Evolutionary conservation across 2,797 vertebrate genomes (phyloP).

Genomic region (Rhyacichthys aspro): DNA sequence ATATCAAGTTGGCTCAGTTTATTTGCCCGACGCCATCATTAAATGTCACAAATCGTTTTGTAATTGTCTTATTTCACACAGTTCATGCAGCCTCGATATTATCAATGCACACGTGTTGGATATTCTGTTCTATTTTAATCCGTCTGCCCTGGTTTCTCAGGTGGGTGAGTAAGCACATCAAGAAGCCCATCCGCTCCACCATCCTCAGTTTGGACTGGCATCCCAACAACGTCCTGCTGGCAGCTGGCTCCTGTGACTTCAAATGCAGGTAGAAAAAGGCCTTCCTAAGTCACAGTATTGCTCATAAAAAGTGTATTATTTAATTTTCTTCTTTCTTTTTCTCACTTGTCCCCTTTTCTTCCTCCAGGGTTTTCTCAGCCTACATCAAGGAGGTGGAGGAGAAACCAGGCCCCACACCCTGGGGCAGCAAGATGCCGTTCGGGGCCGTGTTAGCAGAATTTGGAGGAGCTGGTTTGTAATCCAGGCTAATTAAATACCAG

Average conservation of each 20-base stretch:
- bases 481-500: not conserved
- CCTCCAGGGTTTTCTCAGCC: constrained; percentile 94
- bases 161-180: constrained; percentile 99
- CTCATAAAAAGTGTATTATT: not conserved
- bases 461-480: constrained; percentile 83
- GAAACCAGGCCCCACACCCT: constrained; percentile 96
- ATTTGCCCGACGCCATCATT: too few relatives aligned
- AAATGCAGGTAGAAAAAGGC: constrained; percentile 93
- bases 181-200: constrained; percentile 97
- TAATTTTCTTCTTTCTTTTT: too few relatives aligned
- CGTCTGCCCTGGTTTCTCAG: constrained; percentile 63
- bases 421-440: constrained; percentile 99
- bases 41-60: too few relatives aligned
- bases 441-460: constrained; percentile 97
- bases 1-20: too few relatives aligned
- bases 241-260: constrained; percentile 98
- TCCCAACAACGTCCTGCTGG: constrained; percentile 96
- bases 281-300: not conserved
- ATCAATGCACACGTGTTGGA: too few relatives aligned
- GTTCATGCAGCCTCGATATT: too few relatives aligned
- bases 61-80: too few relatives aligned
- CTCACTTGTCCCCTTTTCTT: constrained; percentile 3
- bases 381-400: constrained; percentile 99
- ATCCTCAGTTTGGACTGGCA: constrained; percentile 99
- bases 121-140: not conserved